Percentiles rank a stretch among this genome's conserved stretches.
phyloP scores from a whole-genome alignment of 92 coral and sea anemone genomes.

The Siderastrea siderea region DNA sequence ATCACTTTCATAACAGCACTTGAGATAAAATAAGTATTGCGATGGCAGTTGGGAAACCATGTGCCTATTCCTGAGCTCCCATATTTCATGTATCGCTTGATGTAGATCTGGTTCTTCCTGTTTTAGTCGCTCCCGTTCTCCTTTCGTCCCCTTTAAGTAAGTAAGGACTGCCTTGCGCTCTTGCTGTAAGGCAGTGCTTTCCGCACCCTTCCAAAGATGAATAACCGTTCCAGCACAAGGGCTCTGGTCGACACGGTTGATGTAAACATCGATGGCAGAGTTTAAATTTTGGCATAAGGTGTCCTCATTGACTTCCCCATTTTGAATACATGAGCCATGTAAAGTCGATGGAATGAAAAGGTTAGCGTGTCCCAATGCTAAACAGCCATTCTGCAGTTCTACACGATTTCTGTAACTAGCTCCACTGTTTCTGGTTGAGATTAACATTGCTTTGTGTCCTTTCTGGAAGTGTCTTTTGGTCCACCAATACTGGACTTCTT shows the following conservation, averaged over 20 bases:
- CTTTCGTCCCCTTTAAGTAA: slow-evolving; percentile 43
- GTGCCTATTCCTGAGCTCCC: not conserved
- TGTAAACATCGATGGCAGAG: slow-evolving; percentile 67
- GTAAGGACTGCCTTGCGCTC: slow-evolving; percentile 29
- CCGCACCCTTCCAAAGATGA: slow-evolving; percentile 67
- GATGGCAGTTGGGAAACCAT: not conserved
- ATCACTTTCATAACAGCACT: slow-evolving; percentile 1
- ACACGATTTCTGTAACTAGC: slow-evolving; percentile 75
- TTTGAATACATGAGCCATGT: slow-evolving; percentile 49
- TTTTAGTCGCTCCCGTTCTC: slow-evolving; percentile 33
- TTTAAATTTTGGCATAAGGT: slow-evolving; percentile 55
- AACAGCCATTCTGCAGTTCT: slow-evolving; percentile 79
- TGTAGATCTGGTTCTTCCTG: slow-evolving; percentile 28
- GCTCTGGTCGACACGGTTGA: slow-evolving; percentile 53
- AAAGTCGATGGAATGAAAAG: slow-evolving; percentile 37
- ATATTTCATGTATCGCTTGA: not conserved
- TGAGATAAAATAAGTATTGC: not conserved
- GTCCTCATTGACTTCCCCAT: slow-evolving; percentile 61
- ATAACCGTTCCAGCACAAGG: slow-evolving; percentile 65
- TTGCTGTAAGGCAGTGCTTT: slow-evolving; percentile 19
- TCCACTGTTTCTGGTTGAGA: slow-evolving; percentile 75
- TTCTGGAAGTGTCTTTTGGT: slow-evolving; percentile 48
- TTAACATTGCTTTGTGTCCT: slow-evolving; percentile 34
- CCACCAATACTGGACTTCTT: slow-evolving; percentile 80
- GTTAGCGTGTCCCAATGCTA: slow-evolving; percentile 74